A percentile compares a stretch with the other conserved stretches of the same genome.
phyloP scores from a whole-genome alignment of 2,888 invertebrate genomes.

The Dermolepida albohirtum region DNA sequence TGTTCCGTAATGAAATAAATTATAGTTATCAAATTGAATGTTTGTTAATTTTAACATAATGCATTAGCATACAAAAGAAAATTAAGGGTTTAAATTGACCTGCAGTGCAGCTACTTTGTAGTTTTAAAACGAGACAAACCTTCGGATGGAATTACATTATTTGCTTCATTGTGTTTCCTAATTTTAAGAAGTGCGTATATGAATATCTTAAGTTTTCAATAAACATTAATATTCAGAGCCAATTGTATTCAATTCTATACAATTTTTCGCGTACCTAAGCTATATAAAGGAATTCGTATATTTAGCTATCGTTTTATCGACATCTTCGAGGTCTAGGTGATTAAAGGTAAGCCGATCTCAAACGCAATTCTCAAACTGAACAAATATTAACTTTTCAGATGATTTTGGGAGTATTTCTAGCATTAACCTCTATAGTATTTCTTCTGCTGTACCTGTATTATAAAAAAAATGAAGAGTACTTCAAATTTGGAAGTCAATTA shows the following conservation, averaged over 20 bases:
- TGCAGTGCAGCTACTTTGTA: too few species aligned
- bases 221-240: slow-evolving; percentile 32
- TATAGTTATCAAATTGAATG: too few species aligned
- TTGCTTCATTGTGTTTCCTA: too few species aligned
- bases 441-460: slow-evolving; percentile 36
- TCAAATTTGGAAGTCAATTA: slow-evolving; percentile 30
- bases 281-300: slow-evolving; percentile 1
- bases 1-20: too few species aligned
- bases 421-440: slow-evolving; percentile 19
- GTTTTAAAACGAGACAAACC: too few species aligned
- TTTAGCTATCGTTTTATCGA: not conserved
- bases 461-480: slow-evolving; percentile 42
- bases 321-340: not conserved
- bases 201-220: too few species aligned
- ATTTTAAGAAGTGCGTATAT: too few species aligned
- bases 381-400: slow-evolving; percentile 35
- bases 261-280: not conserved
- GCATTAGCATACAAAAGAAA: too few species aligned
- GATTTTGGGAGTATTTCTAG: slow-evolving; percentile 35
- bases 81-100: too few species aligned
- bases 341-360: not conserved
- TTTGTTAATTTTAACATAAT: too few species aligned
- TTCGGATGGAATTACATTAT: too few species aligned
- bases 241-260: slow-evolving; percentile 12
- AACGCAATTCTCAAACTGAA: too few species aligned